These are phyloP conservation scores for Platorchestia sp. DNA, from an alignment of 1,140 invertebrate species.

Conservation along the genomic window DNA sequence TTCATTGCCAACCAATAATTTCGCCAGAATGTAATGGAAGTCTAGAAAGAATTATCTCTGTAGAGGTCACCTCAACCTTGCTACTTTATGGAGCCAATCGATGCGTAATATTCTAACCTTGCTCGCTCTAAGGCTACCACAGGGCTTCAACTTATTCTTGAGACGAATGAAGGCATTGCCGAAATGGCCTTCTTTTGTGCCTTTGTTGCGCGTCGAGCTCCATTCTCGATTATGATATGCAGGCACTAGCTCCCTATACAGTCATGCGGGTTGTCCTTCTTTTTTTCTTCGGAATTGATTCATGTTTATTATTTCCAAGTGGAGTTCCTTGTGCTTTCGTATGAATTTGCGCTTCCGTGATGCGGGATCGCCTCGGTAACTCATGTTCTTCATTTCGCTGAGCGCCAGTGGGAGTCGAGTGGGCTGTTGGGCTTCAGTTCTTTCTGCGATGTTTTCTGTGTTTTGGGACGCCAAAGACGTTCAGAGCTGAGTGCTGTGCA, in stretches of 20 bases:
- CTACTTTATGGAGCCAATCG: background rate
- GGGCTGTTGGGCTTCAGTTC: background rate
- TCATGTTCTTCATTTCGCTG: background rate
- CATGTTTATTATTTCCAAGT: background rate
- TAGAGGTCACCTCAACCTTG: background rate
- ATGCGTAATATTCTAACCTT: constrained; percentile 1
- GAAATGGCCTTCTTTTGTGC: background rate
- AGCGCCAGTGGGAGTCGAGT: background rate
- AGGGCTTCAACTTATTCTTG: background rate
- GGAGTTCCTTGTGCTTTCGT: background rate
- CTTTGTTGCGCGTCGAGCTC: background rate
- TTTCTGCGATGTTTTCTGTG: background rate
- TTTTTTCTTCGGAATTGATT: background rate
- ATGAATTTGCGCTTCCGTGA: background rate
- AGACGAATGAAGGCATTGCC: constrained; percentile 6
- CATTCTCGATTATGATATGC: background rate
- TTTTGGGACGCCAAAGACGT: background rate
- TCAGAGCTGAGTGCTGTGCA: background rate
- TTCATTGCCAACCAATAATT: constrained; percentile 9
- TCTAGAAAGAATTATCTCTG: background rate
- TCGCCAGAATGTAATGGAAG: background rate
- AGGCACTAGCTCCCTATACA: background rate
- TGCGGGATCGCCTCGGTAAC: background rate
- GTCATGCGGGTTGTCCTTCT: background rate
- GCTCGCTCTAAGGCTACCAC: background rate